Base-by-base conservation (phyloP, 2,113 vertebrate genomes). In the Antidorcas marsupialis region DNA sequence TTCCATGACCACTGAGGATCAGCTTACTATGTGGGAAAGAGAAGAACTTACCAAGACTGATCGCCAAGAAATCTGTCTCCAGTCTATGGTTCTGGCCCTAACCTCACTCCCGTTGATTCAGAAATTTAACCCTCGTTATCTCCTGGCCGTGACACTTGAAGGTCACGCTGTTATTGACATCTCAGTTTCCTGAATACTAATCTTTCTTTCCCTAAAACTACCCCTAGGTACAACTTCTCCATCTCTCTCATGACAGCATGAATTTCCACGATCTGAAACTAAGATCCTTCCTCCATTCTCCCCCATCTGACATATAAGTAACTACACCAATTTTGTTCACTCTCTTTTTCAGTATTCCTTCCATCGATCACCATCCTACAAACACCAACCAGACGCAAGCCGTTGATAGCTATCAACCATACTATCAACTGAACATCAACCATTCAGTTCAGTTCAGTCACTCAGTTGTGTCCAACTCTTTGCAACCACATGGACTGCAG, bases 41-140 rank as follows among this genome's bases (percentile, higher is more conserved):
- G 57, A 45, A 55, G 5, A n/a, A 2, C 27, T 14, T 50, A 6
- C 36, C 21, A 19, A 39, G 36, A 3, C 21, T 33, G 25, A 15
- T 12, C 45, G 50, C 16, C 1, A 30, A 50, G 78, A 19, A 12
- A 50, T 50, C 43, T 28, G 8, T 50, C 45, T 50, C 16, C 23
- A 12, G 28, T 39, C 64, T 43, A 3, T 6, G 33, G 8, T 21
- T 12, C n/a, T 15, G 30, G 23, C 11, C 13, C 19, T 10, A 25
- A 13, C 25, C 47, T 3, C 50, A 16, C 12, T 15, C 33, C 21
- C 2, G 1, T 0, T 19, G 36, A n/a, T 7, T 52, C 33, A 43
- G 36, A 59, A 47, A 12, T 2, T 5, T 12, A 3, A n/a, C 15
- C 1, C 71, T 36, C 0, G 0, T 33, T 4, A 0, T 45, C 4